A percentile compares a stretch with the other conserved stretches of the same genome.
phyloP scores from a whole-genome alignment of 2,797 vertebrate species.

The Sciurus carolinensis region DNA sequence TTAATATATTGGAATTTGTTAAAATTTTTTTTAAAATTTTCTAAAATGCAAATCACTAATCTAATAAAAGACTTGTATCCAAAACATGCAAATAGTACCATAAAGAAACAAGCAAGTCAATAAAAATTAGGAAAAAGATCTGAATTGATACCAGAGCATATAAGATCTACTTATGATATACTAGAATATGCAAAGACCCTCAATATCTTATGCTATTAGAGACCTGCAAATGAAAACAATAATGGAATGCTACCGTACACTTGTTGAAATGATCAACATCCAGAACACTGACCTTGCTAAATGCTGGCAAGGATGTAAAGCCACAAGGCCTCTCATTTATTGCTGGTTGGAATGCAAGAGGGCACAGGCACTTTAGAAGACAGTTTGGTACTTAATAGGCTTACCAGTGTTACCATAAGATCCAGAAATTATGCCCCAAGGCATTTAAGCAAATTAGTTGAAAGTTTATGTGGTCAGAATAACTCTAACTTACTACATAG shows the following conservation, averaged over 20 bases:
- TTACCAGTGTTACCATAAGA: not conserved
- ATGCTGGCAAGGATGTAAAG: not conserved
- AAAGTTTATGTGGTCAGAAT: not conserved
- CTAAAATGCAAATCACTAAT: not conserved
- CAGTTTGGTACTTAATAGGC: not conserved
- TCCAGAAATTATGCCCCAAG: not conserved
- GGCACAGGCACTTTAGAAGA: not conserved
- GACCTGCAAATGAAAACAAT: not conserved
- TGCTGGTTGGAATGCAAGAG: not conserved
- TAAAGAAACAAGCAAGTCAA: not conserved
- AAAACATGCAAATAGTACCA: not conserved
- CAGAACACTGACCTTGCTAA: not conserved
- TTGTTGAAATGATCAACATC: not conserved
- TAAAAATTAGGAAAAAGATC: not conserved
- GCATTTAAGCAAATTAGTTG: not conserved
- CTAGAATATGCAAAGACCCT: not conserved
- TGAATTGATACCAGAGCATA: not conserved
- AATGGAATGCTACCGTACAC: too few relatives aligned
- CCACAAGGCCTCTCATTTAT: not conserved
- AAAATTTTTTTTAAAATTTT: too few relatives aligned
- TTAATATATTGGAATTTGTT: not conserved
- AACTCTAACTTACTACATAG: not conserved
- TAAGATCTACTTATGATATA: not conserved
- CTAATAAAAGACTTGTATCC: not conserved
- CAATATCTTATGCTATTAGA: not conserved